Evolutionary conservation across 2,113 vertebrate species (phyloP), one percentile per base, ranked within the genome.

Genomic region (Xiphorhynchus elegans): DNA sequence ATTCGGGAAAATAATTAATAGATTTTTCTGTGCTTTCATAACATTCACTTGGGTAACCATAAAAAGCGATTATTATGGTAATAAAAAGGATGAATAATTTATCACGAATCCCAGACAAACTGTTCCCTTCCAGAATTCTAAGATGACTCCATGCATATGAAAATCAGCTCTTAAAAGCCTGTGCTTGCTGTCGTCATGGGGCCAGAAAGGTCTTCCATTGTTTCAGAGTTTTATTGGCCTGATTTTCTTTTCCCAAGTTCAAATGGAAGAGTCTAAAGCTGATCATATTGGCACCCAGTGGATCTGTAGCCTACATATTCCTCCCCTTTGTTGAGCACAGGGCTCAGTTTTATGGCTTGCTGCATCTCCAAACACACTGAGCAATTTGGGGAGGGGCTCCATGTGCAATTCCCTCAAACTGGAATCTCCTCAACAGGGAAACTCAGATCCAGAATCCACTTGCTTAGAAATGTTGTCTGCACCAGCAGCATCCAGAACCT

Each of bases 31-130:
- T 68, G 73, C 85, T 96, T 92, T 96, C 85, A 52, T 78, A 93
- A 62, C 90, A 39, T 91, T 95, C 67, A 70, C 90, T 95, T 18
- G 88, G 90, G 92, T 91, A 95, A 93, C 95, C 88, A 77, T 90
- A 95, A 95, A 95, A 96, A 94, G 26, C 0, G 20, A 96, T 96
- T 95, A 96, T 93, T 94, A 95, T 96, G 90, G 93, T 94, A 96
- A 95, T 96, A 94, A 96, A 95, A 86, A 89, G 55, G 85, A 96
- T 96, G 89, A 97, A 95, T 95, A 94, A 95, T 96, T 96, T 94
- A 94, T 97, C 93, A 75, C 53, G 89, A 90, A 47, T 92, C 69
- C 83, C 87, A 97, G 75, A 95, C 76, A 84, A 92, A 87, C 40
- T 28, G 53, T 67, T 95, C 89, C 70, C 35, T 86, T 94, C 89